Base-by-base conservation (phyloP, 2,888 invertebrate species). In the Ptychoptera albimana region DNA sequence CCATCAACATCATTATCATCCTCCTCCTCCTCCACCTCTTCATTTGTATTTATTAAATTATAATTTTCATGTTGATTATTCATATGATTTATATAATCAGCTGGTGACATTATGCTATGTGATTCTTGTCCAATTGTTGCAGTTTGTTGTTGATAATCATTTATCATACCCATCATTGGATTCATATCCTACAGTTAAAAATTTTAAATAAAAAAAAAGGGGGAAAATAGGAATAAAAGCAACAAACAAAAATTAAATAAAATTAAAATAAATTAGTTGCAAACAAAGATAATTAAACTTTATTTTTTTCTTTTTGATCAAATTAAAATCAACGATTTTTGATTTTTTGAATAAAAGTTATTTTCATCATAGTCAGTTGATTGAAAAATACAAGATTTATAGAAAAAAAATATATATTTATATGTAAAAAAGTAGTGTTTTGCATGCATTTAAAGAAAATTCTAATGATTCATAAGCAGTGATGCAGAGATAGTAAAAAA, bases 161-260 rank as follows among this genome's bases (percentile, higher is more conserved):
- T 63, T 56, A 64, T 63, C 57, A 64, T 57, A 56, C 63, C 61
- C 62, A 64, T 63, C 63, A 65, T 63, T 51, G 63, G 61, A 62
- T 65, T 64, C 55, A 64, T 57, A 54, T 65, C 64, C 65, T 65
- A 55, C 50, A 12, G 35, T 39, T 39, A 5, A 39, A 30, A 39
- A 35, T 39, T 34, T 23, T 31, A 32, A 44, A 34, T 29, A 23
- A 39, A 38, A 38, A 42, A 23, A n/a, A 35, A 11, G 36, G 13
- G 23, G 23, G 23, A 7, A 23, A 23, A 23, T 7, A 7, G 23
- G 23, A 23, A 39, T 12, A 39, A 39, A 39, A 8, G 30, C 9
- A 30, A 29, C 30, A 8, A 39, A 29, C 30, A 30, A 39, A 30
- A 39, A 39, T 14, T 39, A 39, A 12, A 39, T 39, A 30, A 29